Conservation (phyloP, 2,888 invertebrate species). For the Orthonevra nobilis region DNA sequence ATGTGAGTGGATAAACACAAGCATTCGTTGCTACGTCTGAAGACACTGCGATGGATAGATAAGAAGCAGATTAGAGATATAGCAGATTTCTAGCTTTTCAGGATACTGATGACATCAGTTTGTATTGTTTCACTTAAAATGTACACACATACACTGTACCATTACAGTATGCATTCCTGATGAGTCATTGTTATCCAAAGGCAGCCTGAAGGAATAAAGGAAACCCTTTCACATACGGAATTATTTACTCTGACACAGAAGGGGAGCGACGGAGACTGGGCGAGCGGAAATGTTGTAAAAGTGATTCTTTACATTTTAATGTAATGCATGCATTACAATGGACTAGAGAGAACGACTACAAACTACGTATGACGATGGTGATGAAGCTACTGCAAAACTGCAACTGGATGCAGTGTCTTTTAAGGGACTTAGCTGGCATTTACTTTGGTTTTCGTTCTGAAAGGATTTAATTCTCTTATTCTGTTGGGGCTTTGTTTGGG, state of each 20-base stretch:
- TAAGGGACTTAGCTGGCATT: slow-evolving; percentile 42
- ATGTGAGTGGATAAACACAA: slow-evolving; percentile 19
- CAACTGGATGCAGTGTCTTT: slow-evolving; percentile 49
- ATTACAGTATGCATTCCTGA: slow-evolving; percentile 22
- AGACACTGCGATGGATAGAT: too few species aligned
- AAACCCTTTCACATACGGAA: slow-evolving; percentile 68
- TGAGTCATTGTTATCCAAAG: slow-evolving; percentile 64
- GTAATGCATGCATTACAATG: slow-evolving; percentile 66
- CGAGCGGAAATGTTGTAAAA: slow-evolving; percentile 67
- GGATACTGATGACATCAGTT: slow-evolving; percentile 64
- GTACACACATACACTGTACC: background rate
- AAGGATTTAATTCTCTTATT: slow-evolving; percentile 25
- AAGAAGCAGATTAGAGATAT: slow-evolving; percentile 65
- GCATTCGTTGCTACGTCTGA: too few species aligned
- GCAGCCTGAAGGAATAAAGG: slow-evolving; percentile 64
- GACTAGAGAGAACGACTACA: slow-evolving; percentile 1
- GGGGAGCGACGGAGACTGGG: slow-evolving; percentile 3
- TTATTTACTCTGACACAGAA: slow-evolving; percentile 52
- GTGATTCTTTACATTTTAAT: slow-evolving; percentile 70
- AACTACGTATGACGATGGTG: slow-evolving; percentile 13
- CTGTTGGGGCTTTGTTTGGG: slow-evolving; percentile 34
- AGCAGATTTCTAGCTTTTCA: slow-evolving; percentile 57
- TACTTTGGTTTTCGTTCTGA: slow-evolving; percentile 27
- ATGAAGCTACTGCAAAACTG: background rate
- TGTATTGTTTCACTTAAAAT: slow-evolving; percentile 49